Base-by-base conservation (phyloP, 1,140 invertebrate genomes). In the Adoxophyes honmai region DNA sequence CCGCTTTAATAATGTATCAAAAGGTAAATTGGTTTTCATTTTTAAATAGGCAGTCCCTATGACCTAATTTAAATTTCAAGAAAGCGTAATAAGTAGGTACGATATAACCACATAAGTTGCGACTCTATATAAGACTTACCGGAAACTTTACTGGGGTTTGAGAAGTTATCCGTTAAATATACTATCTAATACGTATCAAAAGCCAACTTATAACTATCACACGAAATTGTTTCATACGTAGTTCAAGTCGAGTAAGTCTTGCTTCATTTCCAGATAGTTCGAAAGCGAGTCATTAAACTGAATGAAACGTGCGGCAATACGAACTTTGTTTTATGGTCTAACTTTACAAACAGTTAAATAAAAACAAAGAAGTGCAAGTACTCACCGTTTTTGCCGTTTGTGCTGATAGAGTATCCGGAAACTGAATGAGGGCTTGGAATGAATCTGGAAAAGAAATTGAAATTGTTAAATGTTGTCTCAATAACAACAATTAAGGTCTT, bases 391-490 rank as follows among this genome's bases (percentile, higher is more conserved):
- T 99, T 78, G 98, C 98, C 75, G 96, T 94, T 89, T 98, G 98
- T 60, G 98, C 98, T 65, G 97, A 96, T 76, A 97, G 93, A 58
- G 98, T 96, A 90, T 99, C 98, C 64, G 96, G 95, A 90, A 99
- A 99, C 91, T 99, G 98, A 88, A 99, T 98, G 73, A 99, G 92
- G 58, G 98, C 98, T 94, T 99, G 98, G 93, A 99, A 99, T 91
- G 97, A 97, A 91, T 97, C 97, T 98, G 92, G 63, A 94, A 94
- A 81, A 64, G 73, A 81, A 81, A 74, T 51, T 11, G 21, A 11
- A 10, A 4, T 28, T 7, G 10, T 13, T 18, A n/a, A n/a, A n/a
- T n/a, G n/a, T n/a, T n/a, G n/a, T n/a, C n/a, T n/a, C n/a, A n/a
- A n/a, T n/a, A n/a, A n/a, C n/a, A n/a, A n/a, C n/a, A n/a, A n/a